These are phyloP conservation scores for Hylyphantes graminicola DNA, from an alignment of 1,140 invertebrate genomes.

Conservation along the genomic window DNA sequence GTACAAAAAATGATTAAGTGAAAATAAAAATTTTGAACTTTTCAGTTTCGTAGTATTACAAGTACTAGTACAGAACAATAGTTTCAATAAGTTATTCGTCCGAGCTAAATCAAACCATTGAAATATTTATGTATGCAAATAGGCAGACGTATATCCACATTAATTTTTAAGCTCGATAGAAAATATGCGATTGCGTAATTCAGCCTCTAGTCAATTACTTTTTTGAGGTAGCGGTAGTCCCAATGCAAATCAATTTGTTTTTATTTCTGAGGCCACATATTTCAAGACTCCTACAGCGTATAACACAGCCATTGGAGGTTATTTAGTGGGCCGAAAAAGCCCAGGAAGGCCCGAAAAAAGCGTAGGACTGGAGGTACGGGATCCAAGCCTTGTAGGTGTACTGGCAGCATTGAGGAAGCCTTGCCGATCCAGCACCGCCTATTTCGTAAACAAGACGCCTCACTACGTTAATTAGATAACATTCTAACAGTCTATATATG, in stretches of 20 bases:
- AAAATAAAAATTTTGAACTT: no score
- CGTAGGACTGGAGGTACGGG: conserved; percentile 30
- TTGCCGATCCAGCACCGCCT: conserved; percentile 37
- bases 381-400: conserved; percentile 44
- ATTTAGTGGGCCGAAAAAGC: conserved; percentile 29
- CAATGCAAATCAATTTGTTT: conserved; percentile 43
- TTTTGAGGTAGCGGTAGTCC: not conserved
- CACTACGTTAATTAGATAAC: not conserved
- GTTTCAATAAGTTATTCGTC: no score
- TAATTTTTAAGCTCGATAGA: no score
- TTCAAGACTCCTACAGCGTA: conserved; percentile 3
- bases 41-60: no score
- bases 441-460: conserved; percentile 50
- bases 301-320: conserved; percentile 26
- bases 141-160: no score
- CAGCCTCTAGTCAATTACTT: conserved; percentile 16
- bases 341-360: conserved; percentile 38
- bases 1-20: no score
- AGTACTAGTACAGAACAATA: no score
- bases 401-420: conserved; percentile 29
- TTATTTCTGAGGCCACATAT: conserved; percentile 38
- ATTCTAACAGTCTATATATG: no score
- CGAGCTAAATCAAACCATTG: no score
- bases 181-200: conserved; percentile 1
- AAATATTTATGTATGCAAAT: no score